These are phyloP conservation scores for Drosophila tanythrix DNA, from an alignment of 2,888 invertebrate species.

Conservation along the genomic window DNA sequence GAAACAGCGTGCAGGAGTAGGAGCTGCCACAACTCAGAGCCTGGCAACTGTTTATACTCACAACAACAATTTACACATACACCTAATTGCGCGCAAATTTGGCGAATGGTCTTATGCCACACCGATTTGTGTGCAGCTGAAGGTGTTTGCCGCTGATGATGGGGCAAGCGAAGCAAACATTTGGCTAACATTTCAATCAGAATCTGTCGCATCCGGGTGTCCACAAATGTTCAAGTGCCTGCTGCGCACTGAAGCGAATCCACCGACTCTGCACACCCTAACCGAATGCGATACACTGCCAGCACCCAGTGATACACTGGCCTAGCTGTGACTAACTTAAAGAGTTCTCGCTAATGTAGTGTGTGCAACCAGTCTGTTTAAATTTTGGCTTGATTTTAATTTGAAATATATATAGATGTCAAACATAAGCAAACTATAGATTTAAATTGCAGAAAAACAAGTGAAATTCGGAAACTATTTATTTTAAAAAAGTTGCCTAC, in stretches of 20 bases:
- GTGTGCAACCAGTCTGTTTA: constrained; percentile 1
- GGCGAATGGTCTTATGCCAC: constrained; percentile 56
- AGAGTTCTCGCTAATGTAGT: constrained; percentile 11
- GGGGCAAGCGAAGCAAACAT: constrained; percentile 81
- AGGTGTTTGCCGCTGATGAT: constrained; percentile 74
- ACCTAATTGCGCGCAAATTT: constrained; percentile 40
- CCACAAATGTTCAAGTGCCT: constrained; percentile 86
- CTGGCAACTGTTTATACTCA: background rate
- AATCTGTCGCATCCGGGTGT: constrained; percentile 87
- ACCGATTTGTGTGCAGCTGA: constrained; percentile 86
- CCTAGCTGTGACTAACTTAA: constrained; percentile 36
- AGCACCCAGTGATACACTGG: constrained; percentile 59
- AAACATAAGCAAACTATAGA: background rate
- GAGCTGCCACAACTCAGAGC: constrained; percentile 33
- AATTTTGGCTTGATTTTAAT: background rate
- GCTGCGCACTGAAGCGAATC: constrained; percentile 82
- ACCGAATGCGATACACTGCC: constrained; percentile 75
- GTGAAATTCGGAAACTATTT: background rate
- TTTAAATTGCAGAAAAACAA: background rate
- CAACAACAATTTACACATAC: constrained; percentile 71
- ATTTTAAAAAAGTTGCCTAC: background rate
- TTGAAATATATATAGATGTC: background rate
- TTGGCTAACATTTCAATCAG: constrained; percentile 87
- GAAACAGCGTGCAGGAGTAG: constrained; percentile 64
- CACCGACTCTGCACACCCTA: constrained; percentile 66